Evolutionary conservation across 1,140 invertebrate genomes (phyloP).

Genomic region (Heliconius nattereri): DNA sequence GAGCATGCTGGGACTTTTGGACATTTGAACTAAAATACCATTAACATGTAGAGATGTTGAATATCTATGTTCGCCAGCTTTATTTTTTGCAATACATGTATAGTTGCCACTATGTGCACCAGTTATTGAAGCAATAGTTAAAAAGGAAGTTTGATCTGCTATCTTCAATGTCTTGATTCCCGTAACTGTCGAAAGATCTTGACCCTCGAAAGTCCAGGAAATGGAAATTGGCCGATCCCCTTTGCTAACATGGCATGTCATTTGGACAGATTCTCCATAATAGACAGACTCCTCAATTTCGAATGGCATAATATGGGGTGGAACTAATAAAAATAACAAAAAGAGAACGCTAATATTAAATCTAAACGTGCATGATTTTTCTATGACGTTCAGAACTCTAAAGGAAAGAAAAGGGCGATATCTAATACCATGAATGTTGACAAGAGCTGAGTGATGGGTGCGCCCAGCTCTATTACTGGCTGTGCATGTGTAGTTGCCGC

Average conservation of each 20-base stretch:
- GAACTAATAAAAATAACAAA: conserved; percentile 82
- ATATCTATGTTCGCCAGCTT: conserved; percentile 83
- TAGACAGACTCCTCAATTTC: conserved; percentile 84
- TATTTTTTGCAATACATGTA: conserved; percentile 85
- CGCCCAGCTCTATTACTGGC: conserved; percentile 88
- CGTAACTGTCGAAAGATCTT: conserved; percentile 71
- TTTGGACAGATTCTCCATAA: conserved; percentile 87
- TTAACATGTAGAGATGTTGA: conserved; percentile 84
- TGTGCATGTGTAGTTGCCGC: conserved; percentile 89
- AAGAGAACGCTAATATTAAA: conserved; percentile 65
- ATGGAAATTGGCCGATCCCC: conserved; percentile 88
- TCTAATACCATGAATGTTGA: conserved; percentile 89
- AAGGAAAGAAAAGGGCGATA: conserved; percentile 47
- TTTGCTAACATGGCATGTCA: conserved; percentile 88
- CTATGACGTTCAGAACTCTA: conserved; percentile 52
- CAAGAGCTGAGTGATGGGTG: conserved; percentile 84
- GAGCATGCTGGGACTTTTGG: conserved; percentile 64
- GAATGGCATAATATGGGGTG: conserved; percentile 88
- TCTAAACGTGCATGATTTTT: conserved; percentile 78
- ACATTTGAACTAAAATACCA: conserved; percentile 75
- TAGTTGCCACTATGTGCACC: conserved; percentile 85
- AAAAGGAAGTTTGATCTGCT: conserved; percentile 84
- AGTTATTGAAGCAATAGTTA: conserved; percentile 85
- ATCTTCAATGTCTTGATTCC: conserved; percentile 83
- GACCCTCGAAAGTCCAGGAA: conserved; percentile 87